These are phyloP conservation scores for Calephelis virginiensis DNA, from an alignment of 1,140 invertebrate species.

Conservation along the genomic window DNA sequence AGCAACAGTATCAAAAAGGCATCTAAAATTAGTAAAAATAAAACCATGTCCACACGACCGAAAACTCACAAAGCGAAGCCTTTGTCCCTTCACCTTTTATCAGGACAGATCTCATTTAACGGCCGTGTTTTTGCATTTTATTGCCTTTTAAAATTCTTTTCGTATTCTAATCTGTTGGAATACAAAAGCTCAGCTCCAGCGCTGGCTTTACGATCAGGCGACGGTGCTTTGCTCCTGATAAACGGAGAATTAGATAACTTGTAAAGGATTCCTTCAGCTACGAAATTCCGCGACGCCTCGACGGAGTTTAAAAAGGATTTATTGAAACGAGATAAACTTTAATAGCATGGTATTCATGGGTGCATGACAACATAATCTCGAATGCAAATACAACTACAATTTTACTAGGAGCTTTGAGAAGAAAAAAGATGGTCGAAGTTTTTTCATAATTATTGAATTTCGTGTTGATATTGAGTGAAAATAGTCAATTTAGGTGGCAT, in stretches of 20 bases:
- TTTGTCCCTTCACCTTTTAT: not conserved
- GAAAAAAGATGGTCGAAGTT: no score
- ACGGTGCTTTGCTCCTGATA: slow-evolving; percentile 2
- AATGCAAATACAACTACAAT: no score
- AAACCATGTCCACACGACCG: not conserved
- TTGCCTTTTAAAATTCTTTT: slow-evolving; percentile 16
- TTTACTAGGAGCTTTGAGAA: no score
- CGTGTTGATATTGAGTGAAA: no score
- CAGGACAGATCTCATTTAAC: slow-evolving; percentile 9
- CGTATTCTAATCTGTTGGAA: slow-evolving; percentile 12
- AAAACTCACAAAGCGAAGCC: not conserved
- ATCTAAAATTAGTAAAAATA: not conserved
- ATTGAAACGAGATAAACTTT: slow-evolving; percentile 8
- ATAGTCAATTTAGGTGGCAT: no score
- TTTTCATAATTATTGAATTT: no score
- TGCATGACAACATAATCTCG: not conserved
- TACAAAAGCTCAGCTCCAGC: slow-evolving; percentile 4
- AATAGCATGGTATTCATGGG: not conserved
- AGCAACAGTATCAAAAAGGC: not conserved
- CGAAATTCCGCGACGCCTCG: slow-evolving; percentile 6
- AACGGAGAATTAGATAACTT: slow-evolving; percentile 16
- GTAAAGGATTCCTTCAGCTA: slow-evolving; percentile 11
- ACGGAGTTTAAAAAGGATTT: slow-evolving; percentile 15
- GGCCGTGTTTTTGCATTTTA: slow-evolving; percentile 12
- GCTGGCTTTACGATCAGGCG: slow-evolving; percentile 12